Base-by-base conservation (phyloP, 2,113 vertebrate species). In the Limnothrissa miodon region DNA sequence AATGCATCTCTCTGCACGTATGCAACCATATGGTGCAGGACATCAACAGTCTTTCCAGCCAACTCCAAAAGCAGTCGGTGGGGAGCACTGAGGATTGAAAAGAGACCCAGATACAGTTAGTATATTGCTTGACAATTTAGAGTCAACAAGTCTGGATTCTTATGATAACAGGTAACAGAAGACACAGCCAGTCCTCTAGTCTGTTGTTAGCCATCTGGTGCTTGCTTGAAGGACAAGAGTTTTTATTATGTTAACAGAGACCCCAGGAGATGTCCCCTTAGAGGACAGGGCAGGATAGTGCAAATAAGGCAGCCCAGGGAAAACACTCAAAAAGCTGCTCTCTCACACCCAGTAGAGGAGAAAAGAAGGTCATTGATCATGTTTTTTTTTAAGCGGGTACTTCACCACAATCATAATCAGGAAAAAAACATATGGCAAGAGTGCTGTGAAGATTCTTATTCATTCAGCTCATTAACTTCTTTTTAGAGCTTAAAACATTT, bases 11-110 rank as follows among this genome's bases (percentile, higher is more conserved):
- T 29, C 25, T 13, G 62, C 62, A 70, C 62, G 62, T 70, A 70
- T 70, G 62, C 62, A 70, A 15, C 62, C 62, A 70, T 36, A 70
- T 70, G 62, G 62, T 29, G 25, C 62, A 33, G 62, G 51, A 53
- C 19, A 53, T 53, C 51, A 53, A 53, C 51, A 53, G 51, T 53
- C 51, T 53, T 19, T 53, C 19, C 21, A 23, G 51, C 21, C 21
- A 53, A 13, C 25, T 70, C 33, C 13, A 33, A 33, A 36, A 70
- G 9, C 29, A n/a, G 56, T 36, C 62, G 5, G 13, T 70, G 9
- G 13, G 11, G 25, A 70, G 25, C 33, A 4, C 62, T 36, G 10
- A 29, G 62, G 13, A 70, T 11, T 29, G 1, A 6, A 62, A 62
- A 62, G n/a, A 62, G 23, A 33, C 17, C n/a, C 25, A 70, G 62